Evolutionary conservation across 1,140 invertebrate genomes (phyloP).

Genomic region (Aplysia californica): DNA sequence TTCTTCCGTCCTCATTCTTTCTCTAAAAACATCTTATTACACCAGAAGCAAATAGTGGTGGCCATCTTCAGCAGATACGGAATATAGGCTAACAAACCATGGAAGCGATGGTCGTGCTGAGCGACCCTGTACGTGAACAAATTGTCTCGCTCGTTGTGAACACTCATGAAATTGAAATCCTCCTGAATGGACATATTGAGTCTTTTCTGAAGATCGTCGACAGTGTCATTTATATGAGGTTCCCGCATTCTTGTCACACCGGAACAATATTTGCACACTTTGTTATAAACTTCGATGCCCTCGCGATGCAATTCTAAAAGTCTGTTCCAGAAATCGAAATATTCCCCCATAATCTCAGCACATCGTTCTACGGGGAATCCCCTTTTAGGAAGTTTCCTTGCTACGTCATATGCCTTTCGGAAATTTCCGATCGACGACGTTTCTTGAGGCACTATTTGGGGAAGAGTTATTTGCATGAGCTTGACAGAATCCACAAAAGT

Average conservation of each 20-base stretch:
- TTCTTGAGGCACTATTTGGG: conserved; percentile 33
- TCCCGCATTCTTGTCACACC: conserved; percentile 45
- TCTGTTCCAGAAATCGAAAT: conserved; percentile 44
- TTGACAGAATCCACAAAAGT: conserved; percentile 48
- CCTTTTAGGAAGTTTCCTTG: conserved; percentile 36
- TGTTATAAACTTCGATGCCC: conserved; percentile 39
- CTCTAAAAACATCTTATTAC: conserved; percentile 49
- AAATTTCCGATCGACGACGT: conserved; percentile 41
- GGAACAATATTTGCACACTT: conserved; percentile 44
- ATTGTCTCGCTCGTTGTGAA: conserved; percentile 50
- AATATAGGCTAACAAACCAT: conserved; percentile 48
- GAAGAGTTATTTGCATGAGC: conserved; percentile 40
- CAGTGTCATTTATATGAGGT: conserved; percentile 41
- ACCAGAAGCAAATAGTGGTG: conserved; percentile 48
- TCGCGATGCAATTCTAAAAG: conserved; percentile 42
- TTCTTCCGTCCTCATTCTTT: conserved; percentile 51
- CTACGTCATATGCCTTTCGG: conserved; percentile 29
- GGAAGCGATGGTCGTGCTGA: conserved; percentile 43
- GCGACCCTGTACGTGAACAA: conserved; percentile 54
- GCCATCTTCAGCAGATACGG: conserved; percentile 49
- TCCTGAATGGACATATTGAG: conserved; percentile 36
- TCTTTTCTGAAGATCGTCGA: conserved; percentile 45
- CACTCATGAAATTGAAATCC: conserved; percentile 48
- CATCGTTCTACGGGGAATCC: conserved; percentile 34
- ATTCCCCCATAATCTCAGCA: conserved; percentile 42